Evolutionary conservation across 2,888 invertebrate genomes (phyloP).

Genomic region (Cosmorhoe ocellata): DNA sequence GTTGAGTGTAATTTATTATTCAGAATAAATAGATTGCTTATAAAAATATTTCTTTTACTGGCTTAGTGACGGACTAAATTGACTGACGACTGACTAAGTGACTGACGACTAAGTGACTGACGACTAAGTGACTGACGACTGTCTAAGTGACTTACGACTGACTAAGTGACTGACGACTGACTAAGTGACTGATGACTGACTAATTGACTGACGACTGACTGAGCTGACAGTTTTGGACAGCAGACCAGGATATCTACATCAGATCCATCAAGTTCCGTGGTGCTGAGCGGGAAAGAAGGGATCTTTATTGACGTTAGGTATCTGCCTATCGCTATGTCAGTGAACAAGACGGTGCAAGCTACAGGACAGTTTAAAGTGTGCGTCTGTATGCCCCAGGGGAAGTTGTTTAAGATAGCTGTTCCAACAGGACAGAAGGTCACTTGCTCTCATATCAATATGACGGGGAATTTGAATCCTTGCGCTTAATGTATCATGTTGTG

Average conservation of each 20-base stretch:
- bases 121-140: no score
- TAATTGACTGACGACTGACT: no score
- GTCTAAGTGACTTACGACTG: no score
- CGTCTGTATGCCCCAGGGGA: conserved; percentile 94
- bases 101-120: no score
- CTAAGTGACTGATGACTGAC: no score
- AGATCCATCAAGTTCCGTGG: conserved; percentile 89
- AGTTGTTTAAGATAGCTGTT: conserved; percentile 89
- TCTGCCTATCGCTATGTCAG: conserved; percentile 84
- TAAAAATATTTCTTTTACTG: no score
- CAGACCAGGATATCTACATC: conserved; percentile 90
- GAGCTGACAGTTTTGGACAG: conserved; percentile 87
- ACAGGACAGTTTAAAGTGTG: conserved; percentile 91
- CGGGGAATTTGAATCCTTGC: conserved; percentile 85
- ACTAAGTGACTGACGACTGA: no score
- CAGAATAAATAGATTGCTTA: no score
- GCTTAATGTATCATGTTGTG: no score
- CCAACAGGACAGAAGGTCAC: conserved; percentile 82
- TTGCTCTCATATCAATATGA: conserved; percentile 85
- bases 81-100: no score
- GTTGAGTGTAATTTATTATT: no score
- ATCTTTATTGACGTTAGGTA: conserved; percentile 87
- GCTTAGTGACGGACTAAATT: no score
- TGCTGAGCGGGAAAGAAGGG: conserved; percentile 87
- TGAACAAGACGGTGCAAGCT: conserved; percentile 54